Evolutionary conservation across 2,797 vertebrate genomes (phyloP).

Genomic region (Gallinago solitaria): DNA sequence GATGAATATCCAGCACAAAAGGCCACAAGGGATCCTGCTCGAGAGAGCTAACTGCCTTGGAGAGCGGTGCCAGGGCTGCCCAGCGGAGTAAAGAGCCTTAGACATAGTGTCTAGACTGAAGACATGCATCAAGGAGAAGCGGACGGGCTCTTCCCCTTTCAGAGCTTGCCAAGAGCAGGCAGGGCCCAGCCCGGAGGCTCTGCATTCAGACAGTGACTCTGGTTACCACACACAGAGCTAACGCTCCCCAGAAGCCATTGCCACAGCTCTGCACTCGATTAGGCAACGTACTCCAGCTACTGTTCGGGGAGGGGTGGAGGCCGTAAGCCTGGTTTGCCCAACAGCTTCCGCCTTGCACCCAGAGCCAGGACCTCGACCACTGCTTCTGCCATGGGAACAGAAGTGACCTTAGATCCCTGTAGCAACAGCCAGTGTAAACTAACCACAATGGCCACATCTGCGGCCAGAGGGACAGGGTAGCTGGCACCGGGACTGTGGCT

Average conservation of each 20-base stretch:
- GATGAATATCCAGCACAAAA: slow-evolving; percentile 40
- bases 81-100: not conserved
- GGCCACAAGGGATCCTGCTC: not conserved
- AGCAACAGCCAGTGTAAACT: not conserved
- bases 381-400: not conserved
- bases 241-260: slow-evolving; percentile 13
- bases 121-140: slow-evolving; percentile 31
- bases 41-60: not conserved
- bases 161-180: slow-evolving; percentile 59
- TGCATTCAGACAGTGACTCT: slow-evolving; percentile 22
- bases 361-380: not conserved
- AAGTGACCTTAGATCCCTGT: not conserved
- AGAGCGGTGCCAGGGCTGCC: not conserved
- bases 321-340: not conserved
- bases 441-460: not conserved
- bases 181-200: slow-evolving; percentile 49
- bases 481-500: not conserved
- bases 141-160: slow-evolving; percentile 42
- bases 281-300: slow-evolving; percentile 14
- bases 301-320: not conserved
- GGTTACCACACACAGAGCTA: slow-evolving; percentile 46
- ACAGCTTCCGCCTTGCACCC: not conserved
- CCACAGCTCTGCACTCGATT: slow-evolving; percentile 12
- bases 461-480: fast-evolving
- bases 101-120: slow-evolving; percentile 45